These are phyloP conservation scores for Brachylomia viminalis DNA, from an alignment of 2,888 invertebrate species.

Conservation along the genomic window DNA sequence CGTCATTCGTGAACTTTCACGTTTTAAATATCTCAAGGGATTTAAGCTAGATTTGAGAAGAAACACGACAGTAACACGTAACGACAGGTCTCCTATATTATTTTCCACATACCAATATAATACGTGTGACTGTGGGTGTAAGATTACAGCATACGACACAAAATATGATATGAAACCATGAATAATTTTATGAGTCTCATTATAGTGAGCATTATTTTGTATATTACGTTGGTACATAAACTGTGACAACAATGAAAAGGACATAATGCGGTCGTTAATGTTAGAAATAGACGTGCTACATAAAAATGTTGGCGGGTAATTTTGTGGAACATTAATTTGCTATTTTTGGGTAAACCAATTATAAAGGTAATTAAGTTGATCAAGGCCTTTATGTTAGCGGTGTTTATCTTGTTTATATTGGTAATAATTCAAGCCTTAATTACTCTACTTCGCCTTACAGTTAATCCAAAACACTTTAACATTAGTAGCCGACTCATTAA, in stretches of 20 bases:
- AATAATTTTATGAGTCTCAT: slow-evolving; percentile 77
- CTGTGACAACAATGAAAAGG: slow-evolving; percentile 59
- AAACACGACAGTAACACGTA: slow-evolving; percentile 32
- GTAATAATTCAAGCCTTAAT: slow-evolving; percentile 11
- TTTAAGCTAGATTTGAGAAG: slow-evolving; percentile 35
- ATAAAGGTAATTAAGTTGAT: slow-evolving; percentile 34
- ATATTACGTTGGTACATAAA: slow-evolving; percentile 56
- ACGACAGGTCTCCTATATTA: slow-evolving; percentile 6
- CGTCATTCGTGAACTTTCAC: slow-evolving; percentile 35
- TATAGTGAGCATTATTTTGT: slow-evolving; percentile 68
- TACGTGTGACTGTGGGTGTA: neutral
- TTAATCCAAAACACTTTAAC: neutral
- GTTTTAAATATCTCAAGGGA: slow-evolving; percentile 47
- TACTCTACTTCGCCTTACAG: neutral
- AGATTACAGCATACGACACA: slow-evolving; percentile 60
- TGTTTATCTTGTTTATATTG: slow-evolving; percentile 9
- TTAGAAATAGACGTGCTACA: slow-evolving; percentile 34
- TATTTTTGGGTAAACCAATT: slow-evolving; percentile 34
- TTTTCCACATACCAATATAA: neutral
- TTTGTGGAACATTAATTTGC: slow-evolving; percentile 17
- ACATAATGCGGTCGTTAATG: slow-evolving; percentile 45
- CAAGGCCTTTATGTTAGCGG: slow-evolving; percentile 1
- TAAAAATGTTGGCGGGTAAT: slow-evolving; percentile 37
- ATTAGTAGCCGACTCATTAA: neutral
- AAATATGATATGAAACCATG: slow-evolving; percentile 74